These are phyloP conservation scores for Trissoscelio sp. DNA, from an alignment of 2,888 invertebrate genomes.

Conservation along the genomic window DNA sequence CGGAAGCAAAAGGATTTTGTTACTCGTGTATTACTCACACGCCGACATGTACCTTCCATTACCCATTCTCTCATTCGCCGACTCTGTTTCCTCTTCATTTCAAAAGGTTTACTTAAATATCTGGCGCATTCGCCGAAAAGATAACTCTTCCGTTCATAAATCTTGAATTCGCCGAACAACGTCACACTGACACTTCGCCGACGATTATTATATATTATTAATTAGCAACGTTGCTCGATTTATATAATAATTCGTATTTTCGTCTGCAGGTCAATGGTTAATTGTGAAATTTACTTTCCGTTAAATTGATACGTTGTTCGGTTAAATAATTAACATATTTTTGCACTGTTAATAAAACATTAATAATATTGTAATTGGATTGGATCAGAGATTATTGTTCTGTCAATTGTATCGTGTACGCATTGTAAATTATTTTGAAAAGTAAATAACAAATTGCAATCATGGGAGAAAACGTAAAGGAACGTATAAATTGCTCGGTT, in stretches of 20 bases:
- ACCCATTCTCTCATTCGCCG: constrained; percentile 65
- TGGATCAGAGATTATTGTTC: neutral
- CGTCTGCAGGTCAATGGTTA: no score
- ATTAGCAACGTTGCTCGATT: no score
- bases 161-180: neutral
- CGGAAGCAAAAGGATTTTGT: constrained; percentile 63
- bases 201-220: no score
- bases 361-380: neutral
- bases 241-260: no score
- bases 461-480: neutral
- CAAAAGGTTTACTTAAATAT: constrained; percentile 64
- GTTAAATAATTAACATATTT: neutral
- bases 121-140: constrained; percentile 23
- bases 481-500: neutral
- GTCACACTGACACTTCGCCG: neutral
- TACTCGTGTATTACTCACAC: constrained; percentile 66
- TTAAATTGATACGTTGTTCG: no score
- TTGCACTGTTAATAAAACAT: no score
- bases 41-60: constrained; percentile 73
- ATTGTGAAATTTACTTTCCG: no score
- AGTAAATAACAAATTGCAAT: constrained; percentile 22
- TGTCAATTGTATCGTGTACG: neutral
- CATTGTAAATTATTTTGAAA: neutral
- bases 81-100: constrained; percentile 63
- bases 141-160: constrained; percentile 25